A percentile compares a stretch with the other conserved stretches of the same genome.
Conservation (phyloP, 2,113 vertebrate genomes). For the Gopherus evgoodei region DNA sequence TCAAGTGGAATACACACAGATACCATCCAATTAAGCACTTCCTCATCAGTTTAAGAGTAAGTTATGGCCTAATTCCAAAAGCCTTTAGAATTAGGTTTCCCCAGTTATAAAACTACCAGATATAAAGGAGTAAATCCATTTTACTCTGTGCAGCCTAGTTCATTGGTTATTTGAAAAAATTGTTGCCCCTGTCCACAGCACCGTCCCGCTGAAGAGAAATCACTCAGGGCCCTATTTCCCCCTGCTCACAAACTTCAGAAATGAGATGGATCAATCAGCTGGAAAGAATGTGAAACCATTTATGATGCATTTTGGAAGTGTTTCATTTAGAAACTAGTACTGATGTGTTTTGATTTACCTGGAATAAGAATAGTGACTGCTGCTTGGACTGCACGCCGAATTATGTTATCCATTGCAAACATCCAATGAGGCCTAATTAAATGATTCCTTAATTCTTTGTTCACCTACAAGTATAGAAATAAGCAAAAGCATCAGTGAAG, state of each 20-base stretch:
- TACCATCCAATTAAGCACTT: background rate
- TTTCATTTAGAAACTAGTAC: background rate
- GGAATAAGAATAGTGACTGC: conserved; percentile 94
- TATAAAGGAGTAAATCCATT: background rate
- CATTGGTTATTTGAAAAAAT: background rate
- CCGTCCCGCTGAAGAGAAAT: background rate
- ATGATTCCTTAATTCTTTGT: conserved; percentile 92
- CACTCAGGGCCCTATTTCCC: background rate
- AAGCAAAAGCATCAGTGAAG: conserved; percentile 1
- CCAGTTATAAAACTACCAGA: background rate
- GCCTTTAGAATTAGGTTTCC: background rate
- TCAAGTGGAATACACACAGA: background rate
- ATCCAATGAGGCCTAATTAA: conserved; percentile 96
- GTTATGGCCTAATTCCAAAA: background rate
- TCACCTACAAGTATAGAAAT: conserved; percentile 83
- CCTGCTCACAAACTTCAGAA: fast-evolving
- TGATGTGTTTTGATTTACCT: conserved; percentile 79
- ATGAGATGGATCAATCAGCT: fast-evolving
- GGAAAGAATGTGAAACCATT: background rate
- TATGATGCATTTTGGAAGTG: background rate
- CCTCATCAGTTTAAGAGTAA: background rate
- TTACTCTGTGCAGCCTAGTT: background rate
- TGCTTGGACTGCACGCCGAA: conserved; percentile 92
- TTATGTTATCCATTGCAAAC: conserved; percentile 97
- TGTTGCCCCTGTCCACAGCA: background rate